These are phyloP conservation scores for Enteromius afrohamiltoni DNA, from an alignment of 2,797 vertebrate species.

Conservation along the genomic window DNA sequence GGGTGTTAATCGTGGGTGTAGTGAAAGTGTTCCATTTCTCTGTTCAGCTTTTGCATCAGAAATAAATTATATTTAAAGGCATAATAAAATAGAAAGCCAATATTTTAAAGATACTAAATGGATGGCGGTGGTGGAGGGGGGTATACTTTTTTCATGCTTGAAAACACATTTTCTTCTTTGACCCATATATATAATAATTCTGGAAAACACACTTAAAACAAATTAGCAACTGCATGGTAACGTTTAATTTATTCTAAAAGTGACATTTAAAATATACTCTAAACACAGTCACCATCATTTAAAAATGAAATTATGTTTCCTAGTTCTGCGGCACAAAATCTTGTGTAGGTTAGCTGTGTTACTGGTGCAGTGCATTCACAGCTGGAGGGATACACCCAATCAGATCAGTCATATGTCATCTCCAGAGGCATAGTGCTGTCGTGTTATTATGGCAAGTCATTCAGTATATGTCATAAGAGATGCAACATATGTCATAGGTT, in stretches of 20 bases:
- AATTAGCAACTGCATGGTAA: neutral
- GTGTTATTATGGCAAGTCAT: constrained; percentile 10
- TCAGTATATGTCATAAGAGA: no score
- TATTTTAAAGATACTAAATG: no score
- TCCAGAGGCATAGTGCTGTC: neutral
- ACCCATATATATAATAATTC: neutral
- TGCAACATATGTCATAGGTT: neutral
- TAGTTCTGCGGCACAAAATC: neutral
- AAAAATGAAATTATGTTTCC: neutral
- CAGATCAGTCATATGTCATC: constrained; percentile 10
- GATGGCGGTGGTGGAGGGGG: no score
- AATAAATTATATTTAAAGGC: neutral
- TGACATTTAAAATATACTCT: neutral
- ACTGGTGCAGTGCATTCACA: neutral
- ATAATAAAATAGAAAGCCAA: neutral
- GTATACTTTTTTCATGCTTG: neutral
- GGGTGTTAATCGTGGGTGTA: neutral
- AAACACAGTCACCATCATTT: neutral
- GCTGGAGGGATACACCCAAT: neutral
- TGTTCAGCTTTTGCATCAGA: neutral
- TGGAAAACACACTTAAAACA: neutral
- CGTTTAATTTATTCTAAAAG: neutral
- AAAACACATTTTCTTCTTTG: neutral
- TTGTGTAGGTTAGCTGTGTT: neutral
- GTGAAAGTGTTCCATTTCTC: neutral